A percentile compares a stretch with the other conserved stretches of the same genome.
These are phyloP conservation scores for Oryzias dopingdopingensis DNA, from an alignment of 2,797 vertebrate genomes.

Conservation along the genomic window DNA sequence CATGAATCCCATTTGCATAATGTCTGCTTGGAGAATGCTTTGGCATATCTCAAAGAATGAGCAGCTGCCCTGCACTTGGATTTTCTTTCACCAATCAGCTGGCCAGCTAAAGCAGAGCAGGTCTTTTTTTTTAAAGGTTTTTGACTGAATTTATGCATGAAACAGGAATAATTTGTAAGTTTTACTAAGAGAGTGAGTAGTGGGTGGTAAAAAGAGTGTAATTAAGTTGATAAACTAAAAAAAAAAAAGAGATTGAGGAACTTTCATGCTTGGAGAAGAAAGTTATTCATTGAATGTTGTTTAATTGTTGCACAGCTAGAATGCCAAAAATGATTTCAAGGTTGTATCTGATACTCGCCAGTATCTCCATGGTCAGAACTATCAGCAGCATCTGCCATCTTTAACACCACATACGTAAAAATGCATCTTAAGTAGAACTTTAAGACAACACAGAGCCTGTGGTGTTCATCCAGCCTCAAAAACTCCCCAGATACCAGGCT, in stretches of 20 bases:
- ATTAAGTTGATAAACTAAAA: too few relatives aligned
- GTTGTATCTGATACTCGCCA: too few relatives aligned
- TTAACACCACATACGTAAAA: background rate
- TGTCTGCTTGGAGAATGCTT: conserved; percentile 5
- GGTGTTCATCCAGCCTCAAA: background rate
- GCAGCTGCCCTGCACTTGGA: background rate
- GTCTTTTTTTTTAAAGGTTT: background rate
- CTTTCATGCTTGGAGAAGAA: too few relatives aligned
- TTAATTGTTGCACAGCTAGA: too few relatives aligned
- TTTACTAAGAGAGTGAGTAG: background rate
- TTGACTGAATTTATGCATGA: background rate
- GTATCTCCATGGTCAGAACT: too few relatives aligned
- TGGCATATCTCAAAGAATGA: conserved; percentile 9
- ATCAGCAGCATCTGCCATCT: too few relatives aligned
- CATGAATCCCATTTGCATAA: conserved; percentile 10
- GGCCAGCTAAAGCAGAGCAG: background rate
- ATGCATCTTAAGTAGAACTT: background rate
- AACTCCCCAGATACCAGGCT: background rate
- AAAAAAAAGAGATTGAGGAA: too few relatives aligned
- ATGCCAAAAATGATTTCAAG: too few relatives aligned
- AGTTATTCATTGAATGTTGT: too few relatives aligned
- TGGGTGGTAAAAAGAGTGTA: background rate
- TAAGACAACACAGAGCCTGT: background rate
- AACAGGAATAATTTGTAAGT: background rate
- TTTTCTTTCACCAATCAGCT: conserved; percentile 4